Percentiles rank a stretch among this genome's conserved stretches.
phyloP scores from a whole-genome alignment of 1,140 invertebrate species.

The Telenomus remus region DNA sequence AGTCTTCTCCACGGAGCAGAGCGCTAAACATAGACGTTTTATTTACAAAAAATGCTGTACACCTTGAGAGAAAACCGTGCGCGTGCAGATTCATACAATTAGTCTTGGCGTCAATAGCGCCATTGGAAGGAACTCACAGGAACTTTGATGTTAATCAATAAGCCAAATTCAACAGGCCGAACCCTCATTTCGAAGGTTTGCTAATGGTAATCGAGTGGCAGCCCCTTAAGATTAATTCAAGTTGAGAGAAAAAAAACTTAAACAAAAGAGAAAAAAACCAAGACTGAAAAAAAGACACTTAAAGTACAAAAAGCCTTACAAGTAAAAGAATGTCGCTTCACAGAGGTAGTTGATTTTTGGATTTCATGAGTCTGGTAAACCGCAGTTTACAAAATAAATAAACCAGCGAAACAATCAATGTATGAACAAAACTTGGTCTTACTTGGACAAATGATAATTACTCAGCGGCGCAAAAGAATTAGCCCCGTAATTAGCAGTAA shows the following conservation, averaged over 20 bases:
- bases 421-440: background rate
- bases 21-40: no score
- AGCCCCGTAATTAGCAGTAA: constrained; percentile 53
- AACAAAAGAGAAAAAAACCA: background rate
- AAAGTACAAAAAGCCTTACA: background rate
- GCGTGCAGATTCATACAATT: no score
- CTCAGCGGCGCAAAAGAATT: constrained; percentile 25
- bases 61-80: no score
- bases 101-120: no score
- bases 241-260: constrained; percentile 1
- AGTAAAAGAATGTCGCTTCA: constrained; percentile 34
- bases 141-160: constrained; percentile 7
- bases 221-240: constrained; percentile 18
- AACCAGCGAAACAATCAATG: background rate
- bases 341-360: constrained; percentile 9
- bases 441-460: constrained; percentile 35
- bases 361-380: no score
- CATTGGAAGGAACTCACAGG: constrained; percentile 8
- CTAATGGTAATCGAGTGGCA: constrained; percentile 24
- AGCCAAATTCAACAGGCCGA: no score
- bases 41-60: no score
- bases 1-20: no score
- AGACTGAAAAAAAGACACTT: background rate
- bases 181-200: no score
- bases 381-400: background rate